These are phyloP conservation scores for Lutraria rhynchaena DNA, from an alignment of 1,140 invertebrate genomes.

Conservation along the genomic window DNA sequence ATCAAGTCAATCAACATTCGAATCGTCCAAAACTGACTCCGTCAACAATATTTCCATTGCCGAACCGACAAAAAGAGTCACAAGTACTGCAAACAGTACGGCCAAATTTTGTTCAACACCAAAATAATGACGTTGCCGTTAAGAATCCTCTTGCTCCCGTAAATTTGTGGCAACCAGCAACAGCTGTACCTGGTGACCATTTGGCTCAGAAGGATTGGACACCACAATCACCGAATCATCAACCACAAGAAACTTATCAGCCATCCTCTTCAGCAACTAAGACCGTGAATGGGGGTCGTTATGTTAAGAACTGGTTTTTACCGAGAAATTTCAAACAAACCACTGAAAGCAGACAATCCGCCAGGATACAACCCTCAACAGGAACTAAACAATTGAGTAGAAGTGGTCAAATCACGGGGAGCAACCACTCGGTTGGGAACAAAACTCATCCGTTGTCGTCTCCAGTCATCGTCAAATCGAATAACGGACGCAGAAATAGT, in stretches of 20 bases:
- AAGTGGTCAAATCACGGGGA: not conserved
- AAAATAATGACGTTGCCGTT: not conserved
- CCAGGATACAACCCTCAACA: not conserved
- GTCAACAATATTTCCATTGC: not conserved
- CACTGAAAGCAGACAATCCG: not conserved
- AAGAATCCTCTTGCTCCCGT: conserved; percentile 5
- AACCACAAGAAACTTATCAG: too few species aligned
- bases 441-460: not conserved
- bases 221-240: not conserved
- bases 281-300: not conserved
- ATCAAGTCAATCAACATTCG: not conserved
- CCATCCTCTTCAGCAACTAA: not conserved
- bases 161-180: conserved; percentile 27
- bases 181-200: not conserved
- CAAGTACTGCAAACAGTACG: not conserved
- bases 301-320: not conserved
- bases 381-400: not conserved
- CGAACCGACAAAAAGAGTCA: not conserved
- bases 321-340: not conserved
- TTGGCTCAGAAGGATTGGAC: conserved; percentile 1
- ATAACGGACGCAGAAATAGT: too few species aligned
- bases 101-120: not conserved
- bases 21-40: not conserved
- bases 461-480: too few species aligned
- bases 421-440: too few species aligned